phyloP scores from a whole-genome alignment of 2,797 vertebrate species.

The Chelon auratus region DNA sequence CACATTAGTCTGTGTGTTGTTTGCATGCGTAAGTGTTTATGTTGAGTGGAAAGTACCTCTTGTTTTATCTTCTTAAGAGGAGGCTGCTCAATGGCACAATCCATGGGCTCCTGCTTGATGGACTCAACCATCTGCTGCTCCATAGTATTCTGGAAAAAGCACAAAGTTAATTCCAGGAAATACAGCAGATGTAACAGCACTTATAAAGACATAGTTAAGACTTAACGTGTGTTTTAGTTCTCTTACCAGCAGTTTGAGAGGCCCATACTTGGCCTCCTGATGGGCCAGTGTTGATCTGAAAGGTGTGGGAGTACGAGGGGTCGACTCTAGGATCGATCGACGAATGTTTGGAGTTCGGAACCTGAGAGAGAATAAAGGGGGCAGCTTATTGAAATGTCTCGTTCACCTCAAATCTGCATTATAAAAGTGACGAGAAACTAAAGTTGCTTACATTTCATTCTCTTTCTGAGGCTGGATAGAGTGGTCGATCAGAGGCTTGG shows the following conservation, averaged over 20 bases:
- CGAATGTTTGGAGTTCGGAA: conserved; percentile 94
- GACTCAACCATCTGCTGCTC: conserved; percentile 90
- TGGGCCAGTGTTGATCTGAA: conserved; percentile 91
- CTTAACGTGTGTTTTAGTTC: background rate
- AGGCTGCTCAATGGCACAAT: conserved; percentile 91
- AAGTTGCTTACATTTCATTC: conserved; percentile 88
- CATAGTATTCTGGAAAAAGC: conserved; percentile 87
- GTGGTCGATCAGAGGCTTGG: conserved; percentile 88
- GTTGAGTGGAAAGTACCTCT: conserved; percentile 87
- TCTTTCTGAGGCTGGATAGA: conserved; percentile 90
- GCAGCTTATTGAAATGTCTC: background rate
- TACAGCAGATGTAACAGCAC: background rate
- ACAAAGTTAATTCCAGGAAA: conserved; percentile 1
- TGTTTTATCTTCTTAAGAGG: conserved; percentile 98
- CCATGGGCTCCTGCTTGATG: conserved; percentile 97
- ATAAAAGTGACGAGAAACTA: background rate
- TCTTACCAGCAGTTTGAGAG: conserved; percentile 93
- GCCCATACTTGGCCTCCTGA: conserved; percentile 94
- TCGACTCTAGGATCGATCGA: conserved; percentile 93
- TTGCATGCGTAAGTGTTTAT: background rate
- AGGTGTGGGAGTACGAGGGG: conserved; percentile 93
- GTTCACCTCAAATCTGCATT: background rate
- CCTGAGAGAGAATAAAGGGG: conserved; percentile 72
- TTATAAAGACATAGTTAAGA: background rate
- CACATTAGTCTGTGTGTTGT: background rate